These are phyloP conservation scores for Drosophila demipolita DNA, from an alignment of 2,888 invertebrate genomes.

Conservation along the genomic window DNA sequence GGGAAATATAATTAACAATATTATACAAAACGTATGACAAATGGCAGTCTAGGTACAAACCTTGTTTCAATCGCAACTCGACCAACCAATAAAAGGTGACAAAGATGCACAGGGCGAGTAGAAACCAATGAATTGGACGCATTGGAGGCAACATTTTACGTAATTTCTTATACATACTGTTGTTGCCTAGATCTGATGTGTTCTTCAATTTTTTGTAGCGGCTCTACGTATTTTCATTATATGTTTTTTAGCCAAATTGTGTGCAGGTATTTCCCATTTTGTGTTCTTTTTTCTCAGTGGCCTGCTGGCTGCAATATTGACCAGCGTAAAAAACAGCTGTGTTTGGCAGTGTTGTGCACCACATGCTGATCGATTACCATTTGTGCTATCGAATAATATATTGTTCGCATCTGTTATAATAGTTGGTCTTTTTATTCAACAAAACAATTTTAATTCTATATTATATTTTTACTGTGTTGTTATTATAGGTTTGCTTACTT, in stretches of 20 bases:
- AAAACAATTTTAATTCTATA: not conserved
- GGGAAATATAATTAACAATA: not conserved
- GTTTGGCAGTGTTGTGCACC: not conserved
- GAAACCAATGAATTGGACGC: slow-evolving; percentile 80
- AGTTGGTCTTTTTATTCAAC: not conserved
- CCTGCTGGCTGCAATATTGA: slow-evolving; percentile 35
- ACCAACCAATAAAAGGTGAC: slow-evolving; percentile 82
- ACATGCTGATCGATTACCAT: not conserved
- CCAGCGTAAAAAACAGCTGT: slow-evolving; percentile 47
- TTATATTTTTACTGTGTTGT: no score
- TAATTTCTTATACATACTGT: slow-evolving; percentile 67
- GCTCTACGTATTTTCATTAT: slow-evolving; percentile 39
- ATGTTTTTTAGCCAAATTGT: slow-evolving; percentile 27
- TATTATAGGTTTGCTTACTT: not conserved
- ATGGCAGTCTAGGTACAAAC: slow-evolving; percentile 35
- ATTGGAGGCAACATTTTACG: slow-evolving; percentile 83
- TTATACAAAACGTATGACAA: not conserved
- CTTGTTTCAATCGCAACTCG: slow-evolving; percentile 71
- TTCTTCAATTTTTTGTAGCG: slow-evolving; percentile 18
- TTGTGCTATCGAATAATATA: not conserved
- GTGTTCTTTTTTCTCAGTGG: slow-evolving; percentile 6
- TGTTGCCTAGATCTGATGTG: slow-evolving; percentile 1
- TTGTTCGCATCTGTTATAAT: not conserved
- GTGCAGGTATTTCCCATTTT: slow-evolving; percentile 34
- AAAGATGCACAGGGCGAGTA: slow-evolving; percentile 72